phyloP scores from a whole-genome alignment of 2,797 vertebrate species.

The Psittacula derbiana region DNA sequence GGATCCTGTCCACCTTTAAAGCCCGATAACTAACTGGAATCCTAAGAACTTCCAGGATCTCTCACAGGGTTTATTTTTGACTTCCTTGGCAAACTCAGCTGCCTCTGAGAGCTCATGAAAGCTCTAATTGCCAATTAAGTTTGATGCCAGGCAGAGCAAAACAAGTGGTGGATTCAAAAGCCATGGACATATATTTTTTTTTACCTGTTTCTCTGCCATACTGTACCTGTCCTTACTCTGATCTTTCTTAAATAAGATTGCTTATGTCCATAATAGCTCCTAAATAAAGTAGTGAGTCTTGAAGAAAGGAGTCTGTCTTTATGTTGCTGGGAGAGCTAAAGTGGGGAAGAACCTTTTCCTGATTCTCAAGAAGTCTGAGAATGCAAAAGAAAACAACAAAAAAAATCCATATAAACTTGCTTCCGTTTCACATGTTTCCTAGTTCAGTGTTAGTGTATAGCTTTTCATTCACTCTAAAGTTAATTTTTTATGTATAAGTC shows the following conservation, averaged over 20 bases:
- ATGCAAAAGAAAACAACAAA: neutral
- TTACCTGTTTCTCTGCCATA: neutral
- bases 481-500: neutral
- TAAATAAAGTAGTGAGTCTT: neutral
- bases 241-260: neutral
- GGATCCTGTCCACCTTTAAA: neutral
- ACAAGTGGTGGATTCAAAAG: neutral
- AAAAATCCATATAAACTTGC: neutral
- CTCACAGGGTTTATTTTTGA: conserved; percentile 8
- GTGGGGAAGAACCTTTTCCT: neutral
- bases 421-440: neutral
- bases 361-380: neutral
- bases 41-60: neutral
- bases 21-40: neutral
- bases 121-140: conserved; percentile 28
- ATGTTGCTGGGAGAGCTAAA: neutral
- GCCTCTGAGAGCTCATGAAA: neutral
- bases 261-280: neutral
- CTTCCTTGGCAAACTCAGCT: conserved; percentile 20
- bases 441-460: neutral
- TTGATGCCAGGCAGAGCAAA: neutral
- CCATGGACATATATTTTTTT: neutral
- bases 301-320: neutral
- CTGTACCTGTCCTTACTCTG: neutral
- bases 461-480: neutral